Evolutionary conservation across 2,888 invertebrate species (phyloP), one percentile per base, ranked within the genome.

Genomic region (Caenorhabditis wallacei): DNA sequence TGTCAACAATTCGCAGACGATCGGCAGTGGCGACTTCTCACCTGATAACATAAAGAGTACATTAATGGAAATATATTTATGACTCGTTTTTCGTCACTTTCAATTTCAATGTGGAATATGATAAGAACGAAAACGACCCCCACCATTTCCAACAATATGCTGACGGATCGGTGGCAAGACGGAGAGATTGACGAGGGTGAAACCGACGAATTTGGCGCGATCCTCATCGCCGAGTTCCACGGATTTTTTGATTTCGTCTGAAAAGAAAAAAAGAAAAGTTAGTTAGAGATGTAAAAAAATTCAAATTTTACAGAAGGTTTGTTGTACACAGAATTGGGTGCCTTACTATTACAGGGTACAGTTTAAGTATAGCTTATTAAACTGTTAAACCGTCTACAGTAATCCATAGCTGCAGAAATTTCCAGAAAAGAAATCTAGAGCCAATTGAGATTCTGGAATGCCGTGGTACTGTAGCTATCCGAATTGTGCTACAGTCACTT

Each of bases 161-260:
- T 61, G 57, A 24, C 85, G 83, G 24, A 85, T 69, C n/a, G 54
- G 69, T 16, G 84, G 75, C 40, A 87, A 51, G 4, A 74, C 72
- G 0, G 85, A 76, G 10, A 85, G 66, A 48, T 87, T 87, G 53
- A 87, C 85, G 35, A 87, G 20, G 26, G 75, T 76, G 75, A 84
- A 87, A 13, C 87, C 87, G 48, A 84, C 53, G 70, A 85, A 84
- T 35, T 72, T 79, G 43, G 80, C 80, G 11, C 75, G 74, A 51
- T 75, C 80, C 51, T 82, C 82, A 30, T 79, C 79, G 8, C 59
- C 64, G 8, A 26, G 13, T 3, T 64, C 71, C 24, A 74, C 74
- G 0, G 59, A 48, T 30, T 74, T 71, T 20, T 79, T 83, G 74
- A 83, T 76, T 66, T 80, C 75, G 30, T 8, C 83, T 83, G 80